Base-by-base conservation (phyloP, 92 coral and sea anemone genomes). In the Isaurus tuberculatus region DNA sequence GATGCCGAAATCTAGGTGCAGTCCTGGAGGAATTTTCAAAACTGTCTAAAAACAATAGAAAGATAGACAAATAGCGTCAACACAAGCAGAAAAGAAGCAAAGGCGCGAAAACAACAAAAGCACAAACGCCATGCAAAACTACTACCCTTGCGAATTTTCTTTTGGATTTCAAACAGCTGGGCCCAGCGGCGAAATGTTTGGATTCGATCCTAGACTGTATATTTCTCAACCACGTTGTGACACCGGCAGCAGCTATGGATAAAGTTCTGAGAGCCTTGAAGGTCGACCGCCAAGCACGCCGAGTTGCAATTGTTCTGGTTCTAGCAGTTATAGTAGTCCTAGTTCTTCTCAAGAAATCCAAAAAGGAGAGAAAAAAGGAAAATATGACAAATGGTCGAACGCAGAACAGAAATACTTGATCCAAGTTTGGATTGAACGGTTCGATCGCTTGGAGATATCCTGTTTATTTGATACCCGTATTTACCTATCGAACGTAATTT, bases 1-100 rank as follows among this genome's bases (percentile, higher is more conserved):
- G 23, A 55, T 55, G 63, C 63, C 25, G 63, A 55, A 55, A 17
- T 55, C 23, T 55, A 55, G 63, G 23, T 55, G 63, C 63, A 55
- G 63, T 55, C 23, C 63, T 55, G 22, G 22, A 17, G 4, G 63
- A 17, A 55, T 55, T 55, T 3, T n/a, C n/a, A n/a, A n/a, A n/a
- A n/a, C n/a, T n/a, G n/a, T n/a, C n/a, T n/a, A n/a, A n/a, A n/a
- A n/a, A 16, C 63, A 55, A 20, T 40, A 40, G 46, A 40, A 40
- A 40, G 46, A 40, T 40, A 40, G 46, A 40, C 51, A 44, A 13
- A 44, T 44, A 5, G 63, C 5, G 25, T 20, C 63, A 16, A 55
- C 25, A 55, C 26, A n/a, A n/a, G n/a, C n/a, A n/a, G n/a, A n/a
- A n/a, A n/a, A n/a, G n/a, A n/a, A n/a, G n/a, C n/a, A n/a, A 17